phyloP scores from a whole-genome alignment of 2,113 vertebrate genomes.

The Danio rerio region GRCz12tu NC_133180.1:71478001-71478500 shows the following conservation, averaged over 20 bases:
- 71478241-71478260: background rate
- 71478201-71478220: background rate
- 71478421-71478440: background rate
- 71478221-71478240: background rate
- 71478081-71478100: no score
- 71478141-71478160: no score
- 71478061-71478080: no score
- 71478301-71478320: background rate
- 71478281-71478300: background rate
- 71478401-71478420: conserved; percentile 25
- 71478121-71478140: no score
- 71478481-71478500: background rate
- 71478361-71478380: conserved; percentile 3
- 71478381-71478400: conserved; percentile 30
- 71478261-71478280: background rate
- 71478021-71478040: no score
- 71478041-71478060: no score
- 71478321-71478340: background rate
- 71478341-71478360: conserved; percentile 5
- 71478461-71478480: conserved; percentile 36
- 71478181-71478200: background rate
- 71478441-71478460: conserved; percentile 17
- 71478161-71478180: background rate
- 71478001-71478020: no score
- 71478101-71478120: no score